Base-by-base conservation (phyloP, 2,113 vertebrate genomes). In the Origma solitaria region DNA sequence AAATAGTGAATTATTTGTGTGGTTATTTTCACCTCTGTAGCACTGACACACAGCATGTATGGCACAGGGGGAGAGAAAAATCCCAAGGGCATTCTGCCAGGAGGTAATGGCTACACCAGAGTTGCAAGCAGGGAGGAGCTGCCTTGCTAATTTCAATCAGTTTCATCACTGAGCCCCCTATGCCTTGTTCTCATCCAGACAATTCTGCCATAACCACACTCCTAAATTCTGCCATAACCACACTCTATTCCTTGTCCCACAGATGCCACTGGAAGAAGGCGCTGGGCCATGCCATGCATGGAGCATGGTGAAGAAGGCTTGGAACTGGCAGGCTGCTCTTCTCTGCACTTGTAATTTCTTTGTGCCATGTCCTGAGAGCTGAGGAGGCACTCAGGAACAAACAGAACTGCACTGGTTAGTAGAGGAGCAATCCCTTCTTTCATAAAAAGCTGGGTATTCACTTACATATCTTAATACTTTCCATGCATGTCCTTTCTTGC, bases 291-390 rank as follows among this genome's bases (percentile, higher is more conserved):
- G 45, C 40, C 1, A 6, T 23, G 44, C 14, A 40, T 0, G 0
- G 10, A 68, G 24, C 1, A 1, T 11, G 58, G 20, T 0, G 4
- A 81, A n/a, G 62, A 54, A 60, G 23, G 40, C 33, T 72, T 62
- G 79, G 62, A 54, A 58, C 6, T 4, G 20, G 44, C 38, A 61
- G 44, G 28, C n/a, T 62, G 70, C 25, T 45, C n/a, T 84, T 30
- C 27, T 53, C 61, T 72, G 66, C 38, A 35, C 35, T 75, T 50
- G 42, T 54, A 7, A 16, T 49, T 70, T 54, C n/a, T 60, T 60
- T 56, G 50, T 2, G 2, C 23, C 2, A 0, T 1, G 3, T 45
- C 24, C 53, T 0, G 0, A 61, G 53, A 56, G 35, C n/a, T 76
- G 58, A 33, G 28, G 24, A 79, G 44, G 35, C 9, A 7, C 33